Percentiles rank a stretch among this genome's conserved stretches.
phyloP scores from a whole-genome alignment of 2,113 vertebrate genomes.

The Pachypanchax playfairii region DNA sequence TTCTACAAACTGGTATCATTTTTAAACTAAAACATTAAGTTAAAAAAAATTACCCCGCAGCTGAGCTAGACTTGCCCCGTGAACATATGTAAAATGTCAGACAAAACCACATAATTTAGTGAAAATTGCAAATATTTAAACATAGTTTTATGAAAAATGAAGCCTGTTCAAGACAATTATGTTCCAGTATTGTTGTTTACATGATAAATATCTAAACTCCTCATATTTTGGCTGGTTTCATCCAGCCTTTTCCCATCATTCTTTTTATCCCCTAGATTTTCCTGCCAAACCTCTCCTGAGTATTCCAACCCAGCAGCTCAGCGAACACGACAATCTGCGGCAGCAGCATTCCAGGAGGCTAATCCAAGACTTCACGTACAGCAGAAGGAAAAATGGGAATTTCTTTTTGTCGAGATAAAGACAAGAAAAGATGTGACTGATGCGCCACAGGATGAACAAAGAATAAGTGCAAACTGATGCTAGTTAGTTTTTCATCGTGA shows the following conservation, averaged over 20 bases:
- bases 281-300: slow-evolving; percentile 60
- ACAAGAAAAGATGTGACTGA: slow-evolving; percentile 29
- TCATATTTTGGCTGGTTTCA: slow-evolving; percentile 20
- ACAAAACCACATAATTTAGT: slow-evolving; percentile 6
- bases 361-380: slow-evolving; percentile 53
- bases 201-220: slow-evolving; percentile 37
- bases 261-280: slow-evolving; percentile 24
- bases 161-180: background rate
- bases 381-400: slow-evolving; percentile 45
- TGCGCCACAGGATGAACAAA: slow-evolving; percentile 14
- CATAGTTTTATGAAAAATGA: slow-evolving; percentile 11
- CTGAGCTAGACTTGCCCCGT: slow-evolving; percentile 3
- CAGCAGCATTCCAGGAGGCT: slow-evolving; percentile 57
- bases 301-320: slow-evolving; percentile 54
- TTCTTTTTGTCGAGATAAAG: slow-evolving; percentile 41
- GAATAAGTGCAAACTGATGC: background rate
- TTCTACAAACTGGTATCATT: background rate
- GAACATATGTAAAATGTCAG: background rate
- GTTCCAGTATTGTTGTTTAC: slow-evolving; percentile 33
- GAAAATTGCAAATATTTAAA: slow-evolving; percentile 29
- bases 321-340: slow-evolving; percentile 51
- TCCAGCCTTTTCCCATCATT: slow-evolving; percentile 60
- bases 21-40: no score
- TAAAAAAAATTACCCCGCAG: slow-evolving; percentile 16
- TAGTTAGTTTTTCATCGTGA: slow-evolving; percentile 32